These are phyloP conservation scores for Pungitius pungitius DNA, from an alignment of 2,113 vertebrate species.

Conservation along the genomic window DNA sequence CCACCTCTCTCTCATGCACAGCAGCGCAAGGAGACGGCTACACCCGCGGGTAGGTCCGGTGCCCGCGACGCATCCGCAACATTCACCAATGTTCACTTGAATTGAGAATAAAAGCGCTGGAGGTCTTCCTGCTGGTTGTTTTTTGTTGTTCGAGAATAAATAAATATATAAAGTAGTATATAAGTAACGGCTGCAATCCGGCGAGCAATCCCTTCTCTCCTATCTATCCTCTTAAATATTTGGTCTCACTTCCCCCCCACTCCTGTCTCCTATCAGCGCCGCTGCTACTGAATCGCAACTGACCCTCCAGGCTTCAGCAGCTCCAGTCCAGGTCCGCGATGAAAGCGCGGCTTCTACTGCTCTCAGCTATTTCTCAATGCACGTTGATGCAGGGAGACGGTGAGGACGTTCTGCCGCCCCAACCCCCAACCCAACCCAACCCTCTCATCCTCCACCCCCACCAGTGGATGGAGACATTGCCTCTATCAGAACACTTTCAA, in stretches of 20 bases:
- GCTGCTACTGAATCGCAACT: constrained; percentile 45
- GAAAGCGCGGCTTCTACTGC: constrained; percentile 55
- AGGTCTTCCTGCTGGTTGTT: constrained; percentile 30
- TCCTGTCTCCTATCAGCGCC: background rate
- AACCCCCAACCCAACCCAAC: constrained; percentile 4
- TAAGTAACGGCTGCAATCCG: constrained; percentile 16
- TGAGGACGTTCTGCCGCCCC: constrained; percentile 69
- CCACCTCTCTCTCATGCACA: constrained; percentile 22
- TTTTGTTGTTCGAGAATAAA: background rate
- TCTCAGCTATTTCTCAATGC: constrained; percentile 53
- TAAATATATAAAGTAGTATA: no score
- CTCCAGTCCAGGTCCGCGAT: constrained; percentile 49
- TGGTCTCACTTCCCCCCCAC: background rate
- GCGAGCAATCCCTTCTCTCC: background rate
- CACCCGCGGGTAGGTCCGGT: constrained; percentile 42
- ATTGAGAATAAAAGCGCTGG: background rate
- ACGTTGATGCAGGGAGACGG: constrained; percentile 46
- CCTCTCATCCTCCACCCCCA: background rate
- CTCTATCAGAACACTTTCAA: constrained; percentile 5
- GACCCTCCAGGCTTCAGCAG: constrained; percentile 49
- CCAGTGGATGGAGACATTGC: background rate
- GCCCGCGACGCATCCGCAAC: constrained; percentile 32
- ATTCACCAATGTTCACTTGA: background rate
- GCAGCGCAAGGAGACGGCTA: constrained; percentile 42
- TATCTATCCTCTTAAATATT: background rate